phyloP scores from a whole-genome alignment of 2,113 vertebrate genomes.

The Propithecus coquereli region DNA sequence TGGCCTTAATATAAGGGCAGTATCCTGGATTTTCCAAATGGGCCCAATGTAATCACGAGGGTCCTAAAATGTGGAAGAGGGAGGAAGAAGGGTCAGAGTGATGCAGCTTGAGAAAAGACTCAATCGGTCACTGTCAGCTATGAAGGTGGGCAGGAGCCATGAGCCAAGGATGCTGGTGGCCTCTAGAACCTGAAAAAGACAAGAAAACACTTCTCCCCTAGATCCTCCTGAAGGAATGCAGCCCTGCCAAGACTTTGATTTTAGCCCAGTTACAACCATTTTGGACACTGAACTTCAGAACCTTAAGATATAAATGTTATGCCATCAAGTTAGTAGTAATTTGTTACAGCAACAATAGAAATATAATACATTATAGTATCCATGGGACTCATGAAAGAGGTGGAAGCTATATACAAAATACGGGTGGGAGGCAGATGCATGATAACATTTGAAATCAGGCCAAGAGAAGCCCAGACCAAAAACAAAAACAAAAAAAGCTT shows the following conservation, averaged over 20 bases:
- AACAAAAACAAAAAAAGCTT: not conserved
- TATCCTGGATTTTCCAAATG: not conserved
- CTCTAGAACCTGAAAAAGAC: not conserved
- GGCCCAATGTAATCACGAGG: not conserved
- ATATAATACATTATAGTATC: not conserved
- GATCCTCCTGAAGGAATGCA: not conserved
- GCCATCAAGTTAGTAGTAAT: not conserved
- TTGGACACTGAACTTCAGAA: not conserved
- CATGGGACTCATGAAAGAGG: not conserved
- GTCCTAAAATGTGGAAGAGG: not conserved
- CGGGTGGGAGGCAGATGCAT: not conserved
- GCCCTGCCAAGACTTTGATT: not conserved
- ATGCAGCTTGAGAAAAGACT: not conserved
- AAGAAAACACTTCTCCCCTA: not conserved
- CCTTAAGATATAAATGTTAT: not conserved
- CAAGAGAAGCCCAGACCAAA: not conserved
- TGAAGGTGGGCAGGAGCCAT: not conserved
- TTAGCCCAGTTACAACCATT: not conserved
- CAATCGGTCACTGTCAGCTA: not conserved
- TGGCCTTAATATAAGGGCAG: not conserved
- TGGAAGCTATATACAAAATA: not conserved
- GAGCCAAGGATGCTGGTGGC: not conserved
- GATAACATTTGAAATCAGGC: not conserved
- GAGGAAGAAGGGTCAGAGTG: not conserved
- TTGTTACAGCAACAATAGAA: not conserved